A percentile compares a stretch with the other conserved stretches of the same genome.
These are phyloP conservation scores for Drosophila ambigua DNA, from an alignment of 1,140 invertebrate species.

Conservation along the genomic window DNA sequence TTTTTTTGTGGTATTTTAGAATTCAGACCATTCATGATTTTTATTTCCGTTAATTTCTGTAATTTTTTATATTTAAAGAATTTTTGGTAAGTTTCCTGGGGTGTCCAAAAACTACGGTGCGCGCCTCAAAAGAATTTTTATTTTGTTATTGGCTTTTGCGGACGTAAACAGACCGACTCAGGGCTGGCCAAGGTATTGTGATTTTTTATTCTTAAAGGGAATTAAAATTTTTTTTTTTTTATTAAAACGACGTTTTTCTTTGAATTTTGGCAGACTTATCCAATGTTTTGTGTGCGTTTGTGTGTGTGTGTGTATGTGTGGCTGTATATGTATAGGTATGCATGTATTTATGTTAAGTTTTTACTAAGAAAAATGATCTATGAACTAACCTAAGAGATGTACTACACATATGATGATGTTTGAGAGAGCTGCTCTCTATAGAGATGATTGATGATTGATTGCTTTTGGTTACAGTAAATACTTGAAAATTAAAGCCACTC, in stretches of 20 bases:
- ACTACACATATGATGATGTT: constrained; percentile 20
- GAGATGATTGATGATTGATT: constrained; percentile 34
- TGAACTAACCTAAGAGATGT: constrained; percentile 27
- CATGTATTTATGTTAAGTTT: constrained; percentile 51
- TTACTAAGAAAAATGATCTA: constrained; percentile 22
- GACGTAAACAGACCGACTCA: too few species aligned
- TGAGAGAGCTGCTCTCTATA: constrained; percentile 27
- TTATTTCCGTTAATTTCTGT: too few species aligned
- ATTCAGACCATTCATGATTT: too few species aligned
- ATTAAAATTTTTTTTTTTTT: neutral
- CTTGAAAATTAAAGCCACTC: constrained; percentile 46
- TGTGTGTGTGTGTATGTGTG: constrained; percentile 13
- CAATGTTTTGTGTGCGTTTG: constrained; percentile 5
- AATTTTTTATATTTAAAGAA: too few species aligned
- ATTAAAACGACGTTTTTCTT: neutral
- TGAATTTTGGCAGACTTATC: constrained; percentile 36
- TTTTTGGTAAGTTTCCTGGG: too few species aligned
- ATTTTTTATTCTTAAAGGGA: neutral
- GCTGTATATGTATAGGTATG: constrained; percentile 31
- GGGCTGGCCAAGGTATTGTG: too few species aligned
- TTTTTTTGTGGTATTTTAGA: constrained; percentile 19
- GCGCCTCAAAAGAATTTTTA: too few species aligned
- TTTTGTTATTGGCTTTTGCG: too few species aligned
- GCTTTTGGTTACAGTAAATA: constrained; percentile 15
- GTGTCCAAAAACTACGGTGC: too few species aligned